Percentiles rank a stretch among this genome's conserved stretches.
phyloP scores from a whole-genome alignment of 2,113 vertebrate genomes.

The Plectropomus leopardus region DNA sequence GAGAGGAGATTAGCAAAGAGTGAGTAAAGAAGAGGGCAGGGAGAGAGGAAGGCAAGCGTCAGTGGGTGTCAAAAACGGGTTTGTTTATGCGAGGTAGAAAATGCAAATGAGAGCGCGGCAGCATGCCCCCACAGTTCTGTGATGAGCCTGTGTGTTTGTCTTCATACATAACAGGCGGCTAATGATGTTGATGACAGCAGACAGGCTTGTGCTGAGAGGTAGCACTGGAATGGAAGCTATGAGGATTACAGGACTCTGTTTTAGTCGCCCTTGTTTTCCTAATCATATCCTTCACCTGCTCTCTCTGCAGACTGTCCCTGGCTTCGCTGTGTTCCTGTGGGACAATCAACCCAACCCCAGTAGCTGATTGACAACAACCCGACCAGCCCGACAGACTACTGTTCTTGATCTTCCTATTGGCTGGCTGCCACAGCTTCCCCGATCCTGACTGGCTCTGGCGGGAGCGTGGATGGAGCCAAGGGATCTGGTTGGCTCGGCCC shows the following conservation, averaged over 20 bases:
- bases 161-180: constrained; percentile 51
- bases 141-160: constrained; percentile 55
- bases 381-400: constrained; percentile 65
- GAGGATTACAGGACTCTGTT: constrained; percentile 39
- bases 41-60: constrained; percentile 22
- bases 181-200: constrained; percentile 60
- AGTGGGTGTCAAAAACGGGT: constrained; percentile 42
- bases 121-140: constrained; percentile 47
- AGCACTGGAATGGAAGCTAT: constrained; percentile 23
- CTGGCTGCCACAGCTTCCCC: constrained; percentile 78
- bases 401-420: constrained; percentile 69
- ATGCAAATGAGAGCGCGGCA: constrained; percentile 64
- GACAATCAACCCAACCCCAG: constrained; percentile 75
- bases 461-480: constrained; percentile 94
- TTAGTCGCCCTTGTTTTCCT: constrained; percentile 15
- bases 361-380: constrained; percentile 74
- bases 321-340: constrained; percentile 78
- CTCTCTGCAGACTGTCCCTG: constrained; percentile 77
- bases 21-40: constrained; percentile 18
- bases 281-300: constrained; percentile 67
- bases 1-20: constrained; percentile 46
- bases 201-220: constrained; percentile 47
- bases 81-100: constrained; percentile 56
- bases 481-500: constrained; percentile 89
- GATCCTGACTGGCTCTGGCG: constrained; percentile 79